Conservation (phyloP, 2,797 vertebrate genomes). For the Microhierax caerulescens region DNA sequence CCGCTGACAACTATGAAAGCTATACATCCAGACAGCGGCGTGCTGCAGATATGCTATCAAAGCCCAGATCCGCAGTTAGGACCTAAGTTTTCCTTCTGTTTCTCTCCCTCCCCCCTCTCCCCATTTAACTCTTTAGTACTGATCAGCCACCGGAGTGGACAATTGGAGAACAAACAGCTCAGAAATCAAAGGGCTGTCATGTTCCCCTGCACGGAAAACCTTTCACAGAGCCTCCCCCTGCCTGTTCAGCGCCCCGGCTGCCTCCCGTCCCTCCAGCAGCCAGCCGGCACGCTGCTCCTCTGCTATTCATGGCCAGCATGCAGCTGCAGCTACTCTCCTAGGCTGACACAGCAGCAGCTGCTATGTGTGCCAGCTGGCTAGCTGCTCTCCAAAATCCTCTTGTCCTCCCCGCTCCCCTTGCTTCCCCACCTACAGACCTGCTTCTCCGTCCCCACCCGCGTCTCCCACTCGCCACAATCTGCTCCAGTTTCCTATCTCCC, state of each 20-base stretch:
- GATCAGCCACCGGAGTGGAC: neutral
- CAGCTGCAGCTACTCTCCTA: conserved; percentile 66
- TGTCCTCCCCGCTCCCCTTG: neutral
- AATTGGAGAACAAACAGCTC: conserved; percentile 44
- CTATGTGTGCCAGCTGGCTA: conserved; percentile 68
- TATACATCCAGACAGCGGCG: neutral
- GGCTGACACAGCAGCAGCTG: conserved; percentile 72
- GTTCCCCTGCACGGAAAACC: neutral
- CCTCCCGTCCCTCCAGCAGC: conserved; percentile 51
- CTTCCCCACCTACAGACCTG: conserved; percentile 51
- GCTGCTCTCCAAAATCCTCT: conserved; percentile 54
- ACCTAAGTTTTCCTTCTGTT: neutral
- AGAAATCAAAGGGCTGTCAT: conserved; percentile 59
- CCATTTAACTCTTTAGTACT: neutral
- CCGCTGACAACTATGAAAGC: conserved; percentile 44
- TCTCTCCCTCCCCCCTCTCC: neutral
- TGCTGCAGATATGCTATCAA: neutral
- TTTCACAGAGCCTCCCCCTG: conserved; percentile 37
- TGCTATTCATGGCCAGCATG: conserved; percentile 64
- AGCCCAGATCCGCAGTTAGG: neutral
- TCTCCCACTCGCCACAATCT: neutral
- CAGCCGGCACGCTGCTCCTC: conserved; percentile 56
- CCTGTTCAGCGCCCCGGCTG: conserved; percentile 51
- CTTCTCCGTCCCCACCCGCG: neutral
- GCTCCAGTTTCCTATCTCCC: neutral